Conservation (phyloP, 2,113 vertebrate species). For the Accipiter cooperii region DNA sequence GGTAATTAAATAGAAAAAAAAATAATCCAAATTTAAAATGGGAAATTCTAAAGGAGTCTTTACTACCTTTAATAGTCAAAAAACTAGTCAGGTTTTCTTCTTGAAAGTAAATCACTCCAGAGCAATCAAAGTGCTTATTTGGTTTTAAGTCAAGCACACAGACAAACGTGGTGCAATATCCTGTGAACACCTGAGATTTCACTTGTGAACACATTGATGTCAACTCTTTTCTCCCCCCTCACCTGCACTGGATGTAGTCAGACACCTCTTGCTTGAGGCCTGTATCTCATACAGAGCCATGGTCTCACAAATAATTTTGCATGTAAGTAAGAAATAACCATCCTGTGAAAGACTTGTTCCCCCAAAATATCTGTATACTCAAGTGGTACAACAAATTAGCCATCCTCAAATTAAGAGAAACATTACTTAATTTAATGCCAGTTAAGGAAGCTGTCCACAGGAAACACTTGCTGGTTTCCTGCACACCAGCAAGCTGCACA, state of each 20-base stretch:
- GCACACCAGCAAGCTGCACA: neutral
- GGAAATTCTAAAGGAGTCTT: neutral
- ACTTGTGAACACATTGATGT: neutral
- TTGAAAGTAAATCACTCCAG: neutral
- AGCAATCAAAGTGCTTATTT: neutral
- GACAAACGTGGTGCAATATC: neutral
- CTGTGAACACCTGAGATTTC: neutral
- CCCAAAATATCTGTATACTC: neutral
- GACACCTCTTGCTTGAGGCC: neutral
- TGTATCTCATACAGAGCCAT: neutral
- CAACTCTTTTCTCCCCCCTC: neutral
- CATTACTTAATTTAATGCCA: neutral
- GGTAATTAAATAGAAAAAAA: neutral
- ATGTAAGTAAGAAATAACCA: fast-evolving
- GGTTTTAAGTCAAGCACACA: neutral
- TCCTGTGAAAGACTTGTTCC: neutral
- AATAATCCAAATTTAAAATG: neutral
- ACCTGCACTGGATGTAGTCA: neutral
- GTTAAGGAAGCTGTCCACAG: neutral
- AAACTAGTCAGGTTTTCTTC: neutral
- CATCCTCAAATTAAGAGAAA: neutral
- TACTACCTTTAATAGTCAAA: neutral
- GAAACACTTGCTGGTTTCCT: neutral
- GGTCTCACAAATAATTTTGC: neutral
- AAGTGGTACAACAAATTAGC: neutral